Evolutionary conservation across 2,797 vertebrate species (phyloP).

Genomic region (Sebastes steindachneri): DNA sequence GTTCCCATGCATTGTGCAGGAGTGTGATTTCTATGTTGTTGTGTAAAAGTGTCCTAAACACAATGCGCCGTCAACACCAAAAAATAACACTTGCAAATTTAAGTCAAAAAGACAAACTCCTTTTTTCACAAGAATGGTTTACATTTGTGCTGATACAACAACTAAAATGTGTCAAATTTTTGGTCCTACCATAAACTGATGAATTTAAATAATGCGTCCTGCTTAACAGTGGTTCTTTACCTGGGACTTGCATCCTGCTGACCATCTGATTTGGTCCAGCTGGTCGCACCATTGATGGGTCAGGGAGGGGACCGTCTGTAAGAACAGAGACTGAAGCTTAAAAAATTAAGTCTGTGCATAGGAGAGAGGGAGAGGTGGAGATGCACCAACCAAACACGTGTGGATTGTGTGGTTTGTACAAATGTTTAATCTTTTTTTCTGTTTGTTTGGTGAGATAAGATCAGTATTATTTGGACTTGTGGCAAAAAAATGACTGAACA

Average conservation of each 20-base stretch:
- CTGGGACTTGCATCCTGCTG: conserved; percentile 89
- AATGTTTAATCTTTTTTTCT: not conserved
- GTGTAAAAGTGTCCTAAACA: not conserved
- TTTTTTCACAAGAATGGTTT: too few relatives aligned
- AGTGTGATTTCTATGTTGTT: not conserved
- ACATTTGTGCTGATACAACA: not conserved
- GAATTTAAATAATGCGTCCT: not conserved
- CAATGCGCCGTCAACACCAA: not conserved
- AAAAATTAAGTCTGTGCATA: not conserved
- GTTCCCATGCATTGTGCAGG: not conserved
- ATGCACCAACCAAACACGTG: not conserved
- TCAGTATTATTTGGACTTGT: not conserved
- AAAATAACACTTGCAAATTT: not conserved
- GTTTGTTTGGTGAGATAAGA: not conserved
- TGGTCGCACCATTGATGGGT: conserved; percentile 90
- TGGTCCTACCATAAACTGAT: not conserved
- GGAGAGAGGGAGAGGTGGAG: not conserved
- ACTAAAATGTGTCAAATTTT: not conserved
- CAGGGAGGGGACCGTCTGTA: conserved; percentile 91
- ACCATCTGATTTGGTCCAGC: conserved; percentile 93
- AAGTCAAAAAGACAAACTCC: too few relatives aligned
- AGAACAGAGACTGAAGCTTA: not conserved
- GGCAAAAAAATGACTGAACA: not conserved
- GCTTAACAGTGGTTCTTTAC: conserved; percentile 45
- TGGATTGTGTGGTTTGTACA: not conserved